Evolutionary conservation across 2,888 invertebrate genomes (phyloP), one percentile per base, ranked within the genome.

Genomic region (Dolomedes plantarius): DNA sequence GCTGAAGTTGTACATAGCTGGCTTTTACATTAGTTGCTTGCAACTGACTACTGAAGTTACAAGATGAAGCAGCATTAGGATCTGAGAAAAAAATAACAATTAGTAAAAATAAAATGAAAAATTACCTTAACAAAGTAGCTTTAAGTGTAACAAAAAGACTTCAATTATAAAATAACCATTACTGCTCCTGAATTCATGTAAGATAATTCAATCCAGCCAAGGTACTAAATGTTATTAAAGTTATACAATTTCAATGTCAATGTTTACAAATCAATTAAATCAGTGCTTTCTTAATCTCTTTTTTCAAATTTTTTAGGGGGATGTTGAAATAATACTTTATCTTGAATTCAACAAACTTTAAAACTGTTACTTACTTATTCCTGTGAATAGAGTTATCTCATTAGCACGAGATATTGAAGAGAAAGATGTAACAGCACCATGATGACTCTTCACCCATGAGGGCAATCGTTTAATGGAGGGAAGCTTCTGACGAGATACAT

Each of bases 401-500:
- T 83, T 83, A 31, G 83, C 83, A 68, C 72, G 72, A 46, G 77
- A 72, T 29, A 83, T 77, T 27, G 56, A 39, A 50, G 83, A 83
- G 39, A 65, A 83, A 36, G 83, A 83, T 31, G 77, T 83, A 41
- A 77, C 77, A 77, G 77, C 67, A 50, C 83, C 76, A 73, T 73
- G 56, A 65, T 77, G 83, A 62, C 56, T 83, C 67, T 62, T 77
- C n/a, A 83, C 73, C 83, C 83, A 83, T 16, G 68, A 36, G 29
- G 77, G 56, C 32, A 83, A 73, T 31, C 83, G 19, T 65, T 83
- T 77, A 9, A 68, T 50, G 31, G 83, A 77, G 41, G 83, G 83
- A 77, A 83, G 65, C 64, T 83, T 83, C 29, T 75, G 83, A n/a
- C 83, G 77, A 23, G 77, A 73, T 50, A 83, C 77, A 29, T 77